Evolutionary conservation across 2,888 invertebrate species (phyloP), one percentile per base, ranked within the genome.

Genomic region (Philonicus albiceps): DNA sequence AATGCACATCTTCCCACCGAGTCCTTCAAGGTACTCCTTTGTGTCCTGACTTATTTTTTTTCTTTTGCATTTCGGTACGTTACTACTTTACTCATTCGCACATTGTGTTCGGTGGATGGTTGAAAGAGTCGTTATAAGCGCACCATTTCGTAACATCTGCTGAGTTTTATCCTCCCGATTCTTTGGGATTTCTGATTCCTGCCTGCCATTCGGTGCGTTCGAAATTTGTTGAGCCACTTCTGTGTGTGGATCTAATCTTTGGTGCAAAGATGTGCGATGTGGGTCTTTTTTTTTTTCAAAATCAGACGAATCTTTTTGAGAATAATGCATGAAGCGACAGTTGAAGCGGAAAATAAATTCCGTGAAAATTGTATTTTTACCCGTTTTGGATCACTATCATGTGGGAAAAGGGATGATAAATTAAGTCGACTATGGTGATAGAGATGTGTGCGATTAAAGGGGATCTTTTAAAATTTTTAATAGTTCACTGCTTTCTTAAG

Each of bases 291-390:
- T 8, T 19, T 31, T 8, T 31, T 27, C 19, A 19, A 55, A 64
- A 64, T 64, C 27, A 84, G 34, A n/a, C 16, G 73, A 40, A 73
- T 43, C 73, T 73, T 78, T 76, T 73, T 30, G 43, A 73, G 73
- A 73, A 84, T 73, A 84, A 84, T 84, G 72, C 27, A 84, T 31
- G 40, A 84, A 43, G 73, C 40, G 84, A 84, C 73, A 84, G 73
- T 84, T 73, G 84, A 73, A 84, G 84, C 84, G 43, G 40, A 84
- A 73, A 73, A 73, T 84, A 73, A 73, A 84, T 84, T 84, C 73
- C 73, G 37, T 84, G 84, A 84, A 84, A 73, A 84, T 84, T 72
- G 13, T 37, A 43, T 27, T 84, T 84, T 84, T 73, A 31, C 74
- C 31, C 37, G 74, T 27, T 64, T 64, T 64, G 64, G 64, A 19